Evolutionary conservation across 2,888 invertebrate genomes (phyloP).

Genomic region (Pandemis corylana): DNA sequence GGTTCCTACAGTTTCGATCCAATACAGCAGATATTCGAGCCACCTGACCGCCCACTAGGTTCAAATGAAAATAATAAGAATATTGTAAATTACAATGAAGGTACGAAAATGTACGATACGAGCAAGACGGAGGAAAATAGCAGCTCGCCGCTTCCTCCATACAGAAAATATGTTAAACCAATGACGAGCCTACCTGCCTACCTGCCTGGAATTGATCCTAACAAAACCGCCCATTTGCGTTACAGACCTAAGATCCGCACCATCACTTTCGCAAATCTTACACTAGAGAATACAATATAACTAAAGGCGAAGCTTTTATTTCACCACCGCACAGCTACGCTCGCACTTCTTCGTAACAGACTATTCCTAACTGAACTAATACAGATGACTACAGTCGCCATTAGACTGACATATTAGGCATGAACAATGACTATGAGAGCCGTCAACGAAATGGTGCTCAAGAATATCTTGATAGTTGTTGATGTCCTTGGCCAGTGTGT

Average conservation of each 20-base stretch:
- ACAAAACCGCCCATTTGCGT: not conserved
- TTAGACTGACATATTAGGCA: too few species aligned
- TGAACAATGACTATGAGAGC: too few species aligned
- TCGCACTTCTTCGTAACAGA: too few species aligned
- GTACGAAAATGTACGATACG: not conserved
- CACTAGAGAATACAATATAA: not conserved
- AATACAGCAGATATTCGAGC: conserved; percentile 52
- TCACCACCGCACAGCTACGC: not conserved
- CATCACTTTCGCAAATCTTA: not conserved
- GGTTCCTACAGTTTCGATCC: conserved; percentile 59
- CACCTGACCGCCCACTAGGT: not conserved
- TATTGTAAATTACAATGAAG: not conserved
- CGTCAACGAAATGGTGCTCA: too few species aligned
- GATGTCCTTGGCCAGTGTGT: too few species aligned
- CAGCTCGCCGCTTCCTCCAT: not conserved
- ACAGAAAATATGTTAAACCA: not conserved
- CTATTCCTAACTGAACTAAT: too few species aligned
- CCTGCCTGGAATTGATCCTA: not conserved
- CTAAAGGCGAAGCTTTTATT: not conserved
- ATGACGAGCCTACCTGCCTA: not conserved
- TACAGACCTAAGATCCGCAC: conserved; percentile 14
- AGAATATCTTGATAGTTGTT: too few species aligned
- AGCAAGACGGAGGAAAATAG: not conserved
- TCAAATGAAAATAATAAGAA: not conserved
- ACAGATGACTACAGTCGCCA: too few species aligned